phyloP scores from a whole-genome alignment of 2,797 vertebrate species.

The Ataeniobius toweri region DNA sequence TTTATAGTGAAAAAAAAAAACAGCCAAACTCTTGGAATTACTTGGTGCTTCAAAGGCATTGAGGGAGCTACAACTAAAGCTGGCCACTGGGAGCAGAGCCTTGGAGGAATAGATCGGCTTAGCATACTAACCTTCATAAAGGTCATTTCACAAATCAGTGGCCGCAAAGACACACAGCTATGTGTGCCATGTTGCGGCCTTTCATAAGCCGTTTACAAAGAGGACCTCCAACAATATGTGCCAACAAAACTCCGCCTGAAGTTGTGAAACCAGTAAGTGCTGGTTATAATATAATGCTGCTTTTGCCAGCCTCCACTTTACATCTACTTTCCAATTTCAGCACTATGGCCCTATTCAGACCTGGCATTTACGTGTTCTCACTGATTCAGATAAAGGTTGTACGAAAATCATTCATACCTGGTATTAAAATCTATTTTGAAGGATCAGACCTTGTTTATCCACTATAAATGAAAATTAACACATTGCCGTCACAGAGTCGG shows the following conservation, averaged over 20 bases:
- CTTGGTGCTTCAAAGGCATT: conserved; percentile 14
- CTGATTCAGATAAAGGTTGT: too few species aligned
- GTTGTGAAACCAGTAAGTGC: neutral
- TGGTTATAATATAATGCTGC: neutral
- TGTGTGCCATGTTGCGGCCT: neutral
- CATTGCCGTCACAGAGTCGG: too few species aligned
- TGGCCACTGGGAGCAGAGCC: conserved; percentile 12
- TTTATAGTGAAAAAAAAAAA: neutral
- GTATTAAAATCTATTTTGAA: neutral
- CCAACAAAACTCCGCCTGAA: neutral
- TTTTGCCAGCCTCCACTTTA: neutral
- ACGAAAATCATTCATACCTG: too few species aligned
- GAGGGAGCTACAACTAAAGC: conserved; percentile 9
- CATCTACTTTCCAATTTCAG: neutral
- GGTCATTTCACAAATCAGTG: neutral
- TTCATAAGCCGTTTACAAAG: neutral
- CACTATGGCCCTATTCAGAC: neutral
- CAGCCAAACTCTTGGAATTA: conserved; percentile 10
- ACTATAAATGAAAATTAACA: neutral
- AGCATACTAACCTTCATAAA: conserved; percentile 19
- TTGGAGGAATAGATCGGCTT: conserved; percentile 7
- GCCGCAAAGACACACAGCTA: neutral
- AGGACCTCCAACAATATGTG: too few species aligned
- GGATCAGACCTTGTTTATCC: neutral
- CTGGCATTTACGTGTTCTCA: neutral